Evolutionary conservation across 2,888 invertebrate genomes (phyloP), one percentile per base, ranked within the genome.

Genomic region (Argyresthia goedartella): DNA sequence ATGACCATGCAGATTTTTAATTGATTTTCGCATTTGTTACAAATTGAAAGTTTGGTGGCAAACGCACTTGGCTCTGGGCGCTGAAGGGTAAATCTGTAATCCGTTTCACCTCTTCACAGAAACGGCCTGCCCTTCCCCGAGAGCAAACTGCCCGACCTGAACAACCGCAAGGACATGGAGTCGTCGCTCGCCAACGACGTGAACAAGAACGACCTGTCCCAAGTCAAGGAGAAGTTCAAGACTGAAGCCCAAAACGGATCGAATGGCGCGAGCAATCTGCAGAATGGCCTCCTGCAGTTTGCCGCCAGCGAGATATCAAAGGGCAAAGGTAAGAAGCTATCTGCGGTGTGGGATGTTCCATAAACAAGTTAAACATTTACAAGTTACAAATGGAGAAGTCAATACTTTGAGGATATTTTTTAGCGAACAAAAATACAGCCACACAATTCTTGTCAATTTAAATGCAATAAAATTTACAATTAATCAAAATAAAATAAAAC

Each of bases 71-170:
- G n/a, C n/a, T n/a, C n/a, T n/a, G n/a, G n/a, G n/a, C n/a, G n/a
- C n/a, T n/a, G n/a, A n/a, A n/a, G n/a, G n/a, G n/a, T n/a, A n/a
- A n/a, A n/a, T n/a, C n/a, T n/a, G n/a, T n/a, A n/a, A n/a, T n/a
- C n/a, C n/a, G n/a, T n/a, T 25, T 25, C 2, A 25, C 6, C 25
- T 6, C 25, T 25, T 6, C 25, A 2, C 66, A 91, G 94, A 59
- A 89, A 89, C 39, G 91, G 92, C n/a, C 82, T 89, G 59, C 90
- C 92, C 0, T 92, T 93, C 71, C 91, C 93, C 0, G 89, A 88
- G 0, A 69, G 86, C 49, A 85, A 88, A 56, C 74, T 88, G 25
- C 76, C 88, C 0, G 82, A 88, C 43, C 87, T 87, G 64, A 88
- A 90, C 63, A 88, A 89, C 60, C 81, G 81, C 59, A 73, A 70